phyloP scores from a whole-genome alignment of 2,113 vertebrate genomes.

The Limnothrissa miodon region DNA sequence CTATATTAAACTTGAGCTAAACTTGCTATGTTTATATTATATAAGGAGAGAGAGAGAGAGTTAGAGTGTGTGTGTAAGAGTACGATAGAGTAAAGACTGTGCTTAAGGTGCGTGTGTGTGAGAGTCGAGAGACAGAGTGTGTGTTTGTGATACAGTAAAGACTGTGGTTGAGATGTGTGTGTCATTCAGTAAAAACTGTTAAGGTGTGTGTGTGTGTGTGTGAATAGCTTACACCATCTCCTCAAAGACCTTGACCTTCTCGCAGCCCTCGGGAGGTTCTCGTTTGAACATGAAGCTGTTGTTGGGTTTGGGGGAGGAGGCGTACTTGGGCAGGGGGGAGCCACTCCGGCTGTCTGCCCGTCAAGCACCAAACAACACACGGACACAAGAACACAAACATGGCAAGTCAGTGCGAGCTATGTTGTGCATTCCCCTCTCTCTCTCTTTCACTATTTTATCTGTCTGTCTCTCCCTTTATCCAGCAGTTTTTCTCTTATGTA shows the following conservation, averaged over 20 bases:
- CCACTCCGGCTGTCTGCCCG: constrained; percentile 88
- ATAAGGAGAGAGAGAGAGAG: too few relatives aligned
- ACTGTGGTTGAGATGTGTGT: background rate
- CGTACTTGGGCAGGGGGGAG: constrained; percentile 95
- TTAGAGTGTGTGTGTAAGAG: too few relatives aligned
- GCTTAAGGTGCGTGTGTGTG: background rate
- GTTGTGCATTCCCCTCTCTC: background rate
- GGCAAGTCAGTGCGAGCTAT: background rate
- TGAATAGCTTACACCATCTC: constrained; percentile 93
- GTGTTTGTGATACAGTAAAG: background rate
- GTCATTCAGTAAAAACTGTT: background rate
- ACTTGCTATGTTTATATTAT: too few relatives aligned
- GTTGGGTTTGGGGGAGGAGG: constrained; percentile 98
- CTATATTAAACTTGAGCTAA: too few relatives aligned
- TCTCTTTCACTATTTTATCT: background rate
- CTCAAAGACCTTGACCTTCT: constrained; percentile 97
- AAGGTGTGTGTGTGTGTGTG: too few relatives aligned
- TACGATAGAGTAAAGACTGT: too few relatives aligned
- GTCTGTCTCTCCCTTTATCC: background rate
- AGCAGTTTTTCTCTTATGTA: background rate
- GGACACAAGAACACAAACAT: background rate
- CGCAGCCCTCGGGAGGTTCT: constrained; percentile 96
- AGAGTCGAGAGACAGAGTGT: background rate
- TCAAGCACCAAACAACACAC: constrained; percentile 57
- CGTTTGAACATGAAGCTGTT: constrained; percentile 99